These are phyloP conservation scores for Steinernema hermaphroditum DNA, from an alignment of 2,888 invertebrate species.

Conservation along the genomic window DNA sequence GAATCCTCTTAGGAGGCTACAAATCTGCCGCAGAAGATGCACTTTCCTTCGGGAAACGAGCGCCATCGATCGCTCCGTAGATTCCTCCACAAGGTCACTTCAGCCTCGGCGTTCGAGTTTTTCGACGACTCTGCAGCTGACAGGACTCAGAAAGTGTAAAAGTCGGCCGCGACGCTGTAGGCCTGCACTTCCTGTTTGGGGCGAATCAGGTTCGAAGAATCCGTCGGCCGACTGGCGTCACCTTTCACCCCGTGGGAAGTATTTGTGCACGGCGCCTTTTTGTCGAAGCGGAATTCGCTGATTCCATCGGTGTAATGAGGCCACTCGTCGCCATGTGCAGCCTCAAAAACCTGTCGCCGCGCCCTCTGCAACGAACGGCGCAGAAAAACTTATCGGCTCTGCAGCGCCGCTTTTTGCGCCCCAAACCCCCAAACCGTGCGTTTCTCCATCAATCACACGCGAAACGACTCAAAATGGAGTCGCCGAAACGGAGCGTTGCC, in stretches of 20 bases:
- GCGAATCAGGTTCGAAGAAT: neutral
- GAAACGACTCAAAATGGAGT: no score
- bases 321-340: neutral
- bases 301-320: conserved; percentile 4
- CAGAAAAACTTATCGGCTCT: conserved; percentile 17
- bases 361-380: neutral
- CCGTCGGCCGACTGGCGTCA: neutral
- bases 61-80: no score
- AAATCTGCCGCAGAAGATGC: no score
- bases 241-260: neutral
- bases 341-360: neutral
- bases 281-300: conserved; percentile 12
- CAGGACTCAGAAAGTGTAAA: conserved; percentile 9
- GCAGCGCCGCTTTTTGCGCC: conserved; percentile 15
- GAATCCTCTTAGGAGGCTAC: no score
- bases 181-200: neutral
- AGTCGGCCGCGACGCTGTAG: neutral
- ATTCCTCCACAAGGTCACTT: conserved; percentile 23
- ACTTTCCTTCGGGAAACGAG: no score
- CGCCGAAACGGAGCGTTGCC: no score
- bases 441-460: no score
- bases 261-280: neutral
- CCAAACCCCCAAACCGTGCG: neutral
- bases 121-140: conserved; percentile 25
- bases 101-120: conserved; percentile 2